Evolutionary conservation across 1,140 invertebrate genomes (phyloP), one percentile per base, ranked within the genome.

Genomic region (Bilobella aurantiaca): DNA sequence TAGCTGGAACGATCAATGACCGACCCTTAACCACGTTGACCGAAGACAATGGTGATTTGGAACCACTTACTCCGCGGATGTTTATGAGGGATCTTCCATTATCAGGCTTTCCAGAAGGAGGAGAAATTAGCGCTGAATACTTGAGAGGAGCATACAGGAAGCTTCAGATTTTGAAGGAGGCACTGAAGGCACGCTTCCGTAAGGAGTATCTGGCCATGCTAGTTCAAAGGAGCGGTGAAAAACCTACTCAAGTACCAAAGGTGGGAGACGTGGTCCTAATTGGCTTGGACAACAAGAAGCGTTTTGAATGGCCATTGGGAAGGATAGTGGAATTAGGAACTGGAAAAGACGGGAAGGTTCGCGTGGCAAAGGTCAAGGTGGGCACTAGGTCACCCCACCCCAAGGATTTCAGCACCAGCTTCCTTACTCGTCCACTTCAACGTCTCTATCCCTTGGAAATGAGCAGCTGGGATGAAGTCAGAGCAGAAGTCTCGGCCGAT

Each of bases 371-470:
- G 21, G 1, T 71, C 27, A 65, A 68, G 31, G 66, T n/a, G n/a
- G n/a, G n/a, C n/a, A n/a, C n/a, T n/a, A n/a, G n/a, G n/a, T n/a
- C n/a, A n/a, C n/a, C n/a, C n/a, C n/a, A n/a, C n/a, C n/a, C n/a
- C n/a, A n/a, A n/a, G n/a, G n/a, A n/a, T n/a, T n/a, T 64, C 0
- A 23, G 31, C 0, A 57, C 3, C 0, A 63, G 65, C 2, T 25
- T 28, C 0, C 1, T 70, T 3, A 29, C 62, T 0, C 56, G 70
- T 16, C 59, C 70, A 30, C 12, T 70, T 0, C 68, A 72, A 42
- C 2, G 64, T 32, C 29, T 72, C 12, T 73, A 70, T 37, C 67
- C 67, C 3, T n/a, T 71, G 61, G 72, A 69, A 37, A 21, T 66
- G n/a, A n/a, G n/a, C n/a, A n/a, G n/a, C n/a, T n/a, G n/a, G n/a